Percentiles rank a stretch among this genome's conserved stretches.
Evolutionary conservation across 2,797 vertebrate genomes (phyloP).

Genomic region (Onychomys torridus): DNA sequence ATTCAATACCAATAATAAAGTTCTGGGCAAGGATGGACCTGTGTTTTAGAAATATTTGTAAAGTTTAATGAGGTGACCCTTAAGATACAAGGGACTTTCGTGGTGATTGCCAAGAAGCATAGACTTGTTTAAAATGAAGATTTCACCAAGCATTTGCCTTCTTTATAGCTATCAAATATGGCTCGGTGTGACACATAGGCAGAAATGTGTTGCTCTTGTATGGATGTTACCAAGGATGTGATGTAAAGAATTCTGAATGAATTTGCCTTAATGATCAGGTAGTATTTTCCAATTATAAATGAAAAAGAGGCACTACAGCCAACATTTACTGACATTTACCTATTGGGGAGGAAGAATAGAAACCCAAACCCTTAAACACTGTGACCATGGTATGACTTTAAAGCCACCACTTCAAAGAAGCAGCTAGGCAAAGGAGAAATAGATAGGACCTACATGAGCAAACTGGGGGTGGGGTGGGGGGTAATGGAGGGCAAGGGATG

Average conservation of each 20-base stretch:
- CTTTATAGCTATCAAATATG: neutral
- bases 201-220: neutral
- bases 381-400: neutral
- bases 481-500: too few relatives aligned
- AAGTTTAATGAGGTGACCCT: neutral
- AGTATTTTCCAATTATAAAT: neutral
- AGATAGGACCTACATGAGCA: too few relatives aligned
- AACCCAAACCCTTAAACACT: neutral
- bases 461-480: too few relatives aligned
- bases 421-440: too few relatives aligned
- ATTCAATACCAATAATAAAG: constrained; percentile 22
- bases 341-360: neutral
- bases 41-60: neutral
- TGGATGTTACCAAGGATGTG: neutral
- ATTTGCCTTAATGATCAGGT: neutral
- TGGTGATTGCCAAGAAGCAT: neutral
- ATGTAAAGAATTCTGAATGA: neutral
- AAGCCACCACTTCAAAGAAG: neutral
- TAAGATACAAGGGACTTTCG: neutral
- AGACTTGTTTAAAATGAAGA: neutral
- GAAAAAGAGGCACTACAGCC: neutral
- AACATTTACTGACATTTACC: neutral
- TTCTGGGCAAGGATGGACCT: neutral
- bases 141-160: neutral
- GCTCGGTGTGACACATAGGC: neutral